phyloP scores from a whole-genome alignment of 2,888 invertebrate genomes.

The Stegophylla sp. region DNA sequence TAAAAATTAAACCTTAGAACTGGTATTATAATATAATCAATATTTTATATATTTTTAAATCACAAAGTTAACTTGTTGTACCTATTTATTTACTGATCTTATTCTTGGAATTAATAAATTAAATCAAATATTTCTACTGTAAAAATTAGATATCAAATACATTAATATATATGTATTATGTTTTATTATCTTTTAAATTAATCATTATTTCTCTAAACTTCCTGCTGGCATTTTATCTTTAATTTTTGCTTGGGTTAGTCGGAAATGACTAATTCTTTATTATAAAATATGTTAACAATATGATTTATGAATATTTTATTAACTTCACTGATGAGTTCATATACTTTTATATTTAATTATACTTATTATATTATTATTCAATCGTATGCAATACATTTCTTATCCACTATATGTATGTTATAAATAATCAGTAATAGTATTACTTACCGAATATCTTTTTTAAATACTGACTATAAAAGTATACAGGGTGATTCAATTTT shows the following conservation, averaged over 20 bases:
- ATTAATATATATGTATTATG: not conserved
- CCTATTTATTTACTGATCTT: not conserved
- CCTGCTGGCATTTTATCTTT: conserved; percentile 49
- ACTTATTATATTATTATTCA: not conserved
- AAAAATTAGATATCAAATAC: not conserved
- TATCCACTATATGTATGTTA: not conserved
- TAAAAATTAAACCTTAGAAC: no score
- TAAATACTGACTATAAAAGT: no score
- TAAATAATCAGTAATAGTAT: no score
- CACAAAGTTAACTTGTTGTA: not conserved
- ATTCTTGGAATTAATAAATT: conserved; percentile 1
- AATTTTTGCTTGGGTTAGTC: conserved; percentile 29
- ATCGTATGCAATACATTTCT: not conserved
- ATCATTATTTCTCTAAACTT: conserved; percentile 33
- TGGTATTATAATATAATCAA: not conserved
- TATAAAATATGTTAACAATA: not conserved
- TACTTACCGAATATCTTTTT: no score
- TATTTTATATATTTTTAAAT: conserved; percentile 1
- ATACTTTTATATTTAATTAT: conserved; percentile 11
- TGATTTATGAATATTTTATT: conserved; percentile 24
- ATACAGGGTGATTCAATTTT: no score
- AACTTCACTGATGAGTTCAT: not conserved
- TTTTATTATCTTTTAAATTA: conserved; percentile 16
- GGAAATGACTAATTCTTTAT: conserved; percentile 14
- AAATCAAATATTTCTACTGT: not conserved